phyloP scores from a whole-genome alignment of 2,888 invertebrate genomes.

The Lasius fuliginosus region DNA sequence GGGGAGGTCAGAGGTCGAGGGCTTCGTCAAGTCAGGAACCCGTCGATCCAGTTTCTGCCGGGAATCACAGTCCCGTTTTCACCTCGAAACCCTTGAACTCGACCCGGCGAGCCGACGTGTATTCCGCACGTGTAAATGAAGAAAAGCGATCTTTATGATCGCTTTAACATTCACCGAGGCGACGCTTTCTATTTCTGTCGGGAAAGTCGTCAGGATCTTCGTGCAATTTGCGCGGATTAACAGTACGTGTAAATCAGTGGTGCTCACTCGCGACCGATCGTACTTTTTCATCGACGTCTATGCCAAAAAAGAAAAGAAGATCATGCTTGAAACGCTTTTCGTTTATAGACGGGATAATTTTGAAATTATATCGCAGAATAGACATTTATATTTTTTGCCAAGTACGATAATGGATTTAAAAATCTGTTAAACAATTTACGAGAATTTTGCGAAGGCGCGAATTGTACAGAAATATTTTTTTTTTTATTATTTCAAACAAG shows the following conservation, averaged over 20 bases:
- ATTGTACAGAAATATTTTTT: neutral
- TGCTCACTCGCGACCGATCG: constrained; percentile 14
- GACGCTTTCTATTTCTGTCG: constrained; percentile 29
- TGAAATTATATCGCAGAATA: neutral
- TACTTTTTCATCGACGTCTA: neutral
- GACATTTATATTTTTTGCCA: neutral
- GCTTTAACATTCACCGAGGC: constrained; percentile 59
- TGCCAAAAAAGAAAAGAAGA: neutral
- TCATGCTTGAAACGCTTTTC: neutral
- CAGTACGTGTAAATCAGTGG: constrained; percentile 16
- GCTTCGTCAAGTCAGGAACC: constrained; percentile 81
- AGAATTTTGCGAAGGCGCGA: neutral
- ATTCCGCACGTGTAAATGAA: constrained; percentile 69
- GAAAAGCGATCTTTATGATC: constrained; percentile 62
- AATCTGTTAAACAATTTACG: neutral
- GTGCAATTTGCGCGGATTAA: constrained; percentile 28
- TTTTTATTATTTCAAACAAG: neutral
- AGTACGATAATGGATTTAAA: neutral
- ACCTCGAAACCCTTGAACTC: constrained; percentile 80
- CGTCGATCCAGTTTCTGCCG: constrained; percentile 81
- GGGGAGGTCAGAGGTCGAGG: constrained; percentile 78
- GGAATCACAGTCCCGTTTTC: constrained; percentile 77
- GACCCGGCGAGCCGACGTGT: constrained; percentile 67
- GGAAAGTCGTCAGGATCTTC: constrained; percentile 17
- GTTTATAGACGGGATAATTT: neutral